Evolutionary conservation across 2,888 invertebrate genomes (phyloP), one percentile per base, ranked within the genome.

Genomic region (Drosophila infuscata): DNA sequence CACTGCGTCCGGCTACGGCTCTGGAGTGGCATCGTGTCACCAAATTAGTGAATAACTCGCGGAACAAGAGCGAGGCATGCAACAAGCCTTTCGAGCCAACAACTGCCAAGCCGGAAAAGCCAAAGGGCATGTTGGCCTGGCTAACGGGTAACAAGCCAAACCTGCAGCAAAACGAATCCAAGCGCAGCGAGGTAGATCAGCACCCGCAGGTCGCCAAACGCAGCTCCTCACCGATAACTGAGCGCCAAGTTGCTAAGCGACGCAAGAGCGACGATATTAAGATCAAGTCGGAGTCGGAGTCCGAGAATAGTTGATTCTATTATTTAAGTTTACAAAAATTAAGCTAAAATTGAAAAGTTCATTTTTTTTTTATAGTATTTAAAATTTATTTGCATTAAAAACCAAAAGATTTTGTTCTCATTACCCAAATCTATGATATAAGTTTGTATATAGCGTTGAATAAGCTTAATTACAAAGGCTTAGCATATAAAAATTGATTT

Each of bases 21-120:
- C 83, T 97, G 36, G 91, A 93, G 32, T 96, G 95, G 95, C 95
- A 97, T 92, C 95, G 95, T 64, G 97, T 97, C 0, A 95, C 96
- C 1, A 95, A 94, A 51, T 86, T 94, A 52, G 97, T 97, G 0
- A 96, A 96, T 88, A 96, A 96, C 91, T 95, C 96, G 0, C 94
- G 95, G 66, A 95, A 96, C 90, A 96, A 97, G 92, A 94, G 94
- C 35, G 88, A 92, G 0, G 93, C 94, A 67, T 95, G 95, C 79
- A 95, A 95, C 83, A 95, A 94, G 80, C 94, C 94, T 41, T 79
- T 94, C 3, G 86, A 90, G 9, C 5, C 84, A 30, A 57, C 86
- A 30, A 59, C 72, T 1, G 67, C 77, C 9, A 86, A 89, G n/a
- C 82, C 85, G 0, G 76, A 58, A 7, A 83, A 81, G 33, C 78